Conservation (phyloP, 2,888 invertebrate species). For the Eupelmus urozonus region DNA sequence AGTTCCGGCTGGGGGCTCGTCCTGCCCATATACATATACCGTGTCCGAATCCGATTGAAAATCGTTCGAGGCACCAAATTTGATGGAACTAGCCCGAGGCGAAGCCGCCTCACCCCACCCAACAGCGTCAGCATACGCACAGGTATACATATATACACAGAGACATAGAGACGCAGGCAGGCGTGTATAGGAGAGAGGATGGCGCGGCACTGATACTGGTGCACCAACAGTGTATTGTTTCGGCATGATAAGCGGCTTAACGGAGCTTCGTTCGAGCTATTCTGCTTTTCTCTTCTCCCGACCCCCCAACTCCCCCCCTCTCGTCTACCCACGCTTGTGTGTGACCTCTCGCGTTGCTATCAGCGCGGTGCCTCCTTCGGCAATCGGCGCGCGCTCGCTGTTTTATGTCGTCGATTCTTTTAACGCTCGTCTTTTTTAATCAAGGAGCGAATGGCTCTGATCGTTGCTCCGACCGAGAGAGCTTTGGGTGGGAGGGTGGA, state of each 20-base stretch:
- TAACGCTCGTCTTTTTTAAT: conserved; percentile 53
- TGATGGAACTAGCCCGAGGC: conserved; percentile 52
- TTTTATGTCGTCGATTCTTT: conserved; percentile 52
- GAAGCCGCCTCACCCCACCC: neutral
- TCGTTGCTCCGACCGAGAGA: neutral
- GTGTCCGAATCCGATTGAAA: conserved; percentile 67
- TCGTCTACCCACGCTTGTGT: conserved; percentile 28
- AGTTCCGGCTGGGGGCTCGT: conserved; percentile 6
- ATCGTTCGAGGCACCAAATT: conserved; percentile 73
- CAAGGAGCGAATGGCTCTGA: conserved; percentile 32
- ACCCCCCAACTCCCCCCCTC: conserved; percentile 7
- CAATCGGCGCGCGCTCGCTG: conserved; percentile 6
- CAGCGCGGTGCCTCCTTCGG: conserved; percentile 17
- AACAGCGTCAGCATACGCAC: neutral
- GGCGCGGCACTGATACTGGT: conserved; percentile 76
- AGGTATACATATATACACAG: conserved; percentile 46
- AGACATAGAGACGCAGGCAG: too few species aligned
- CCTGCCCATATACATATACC: neutral
- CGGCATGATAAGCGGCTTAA: conserved; percentile 78
- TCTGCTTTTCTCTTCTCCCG: conserved; percentile 61
- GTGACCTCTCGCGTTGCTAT: conserved; percentile 25
- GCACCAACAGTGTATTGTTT: conserved; percentile 77
- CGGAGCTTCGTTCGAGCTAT: conserved; percentile 71
- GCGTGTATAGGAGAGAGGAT: conserved; percentile 58
- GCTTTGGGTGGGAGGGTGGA: too few species aligned